Evolutionary conservation across 2,888 invertebrate genomes (phyloP).

Genomic region (Hydrotaea cyrtoneurina): DNA sequence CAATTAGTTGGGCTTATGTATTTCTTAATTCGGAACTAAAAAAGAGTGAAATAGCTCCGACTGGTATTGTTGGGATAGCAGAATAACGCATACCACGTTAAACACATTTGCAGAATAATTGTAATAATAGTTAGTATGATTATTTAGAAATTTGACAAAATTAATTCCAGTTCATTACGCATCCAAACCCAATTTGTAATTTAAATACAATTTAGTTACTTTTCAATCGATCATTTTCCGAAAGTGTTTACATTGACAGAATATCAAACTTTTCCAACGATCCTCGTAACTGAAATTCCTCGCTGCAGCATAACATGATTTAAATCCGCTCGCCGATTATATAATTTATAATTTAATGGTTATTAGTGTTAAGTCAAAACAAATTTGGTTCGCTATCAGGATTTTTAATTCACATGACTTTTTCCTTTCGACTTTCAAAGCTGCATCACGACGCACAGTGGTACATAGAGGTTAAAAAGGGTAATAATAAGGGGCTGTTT

Average conservation of each 20-base stretch:
- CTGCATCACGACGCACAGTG: neutral
- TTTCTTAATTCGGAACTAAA: neutral
- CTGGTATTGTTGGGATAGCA: too few relatives aligned
- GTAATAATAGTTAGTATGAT: too few relatives aligned
- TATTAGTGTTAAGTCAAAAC: slow-evolving; percentile 64
- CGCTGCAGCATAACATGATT: neutral
- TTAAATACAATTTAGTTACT: too few relatives aligned
- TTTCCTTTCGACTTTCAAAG: slow-evolving; percentile 44
- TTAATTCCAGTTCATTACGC: too few relatives aligned
- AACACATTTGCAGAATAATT: too few relatives aligned
- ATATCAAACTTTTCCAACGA: neutral
- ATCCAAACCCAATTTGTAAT: too few relatives aligned
- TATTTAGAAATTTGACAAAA: too few relatives aligned
- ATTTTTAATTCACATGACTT: slow-evolving; percentile 56
- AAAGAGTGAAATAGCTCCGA: too few relatives aligned
- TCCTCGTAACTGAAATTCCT: slow-evolving; percentile 5
- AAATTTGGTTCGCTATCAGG: slow-evolving; percentile 65
- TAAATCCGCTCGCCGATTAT: slow-evolving; percentile 26
- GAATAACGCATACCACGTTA: too few relatives aligned
- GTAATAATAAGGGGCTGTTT: too few relatives aligned
- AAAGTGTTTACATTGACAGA: neutral
- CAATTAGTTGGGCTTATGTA: slow-evolving; percentile 69
- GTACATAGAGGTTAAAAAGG: too few relatives aligned
- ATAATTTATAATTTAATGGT: slow-evolving; percentile 45
- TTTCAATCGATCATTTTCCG: too few relatives aligned